A percentile compares a stretch with the other conserved stretches of the same genome.
These are phyloP conservation scores for Beaufortia kweichowensis DNA, from an alignment of 2,113 vertebrate genomes.

Conservation along the genomic window DNA sequence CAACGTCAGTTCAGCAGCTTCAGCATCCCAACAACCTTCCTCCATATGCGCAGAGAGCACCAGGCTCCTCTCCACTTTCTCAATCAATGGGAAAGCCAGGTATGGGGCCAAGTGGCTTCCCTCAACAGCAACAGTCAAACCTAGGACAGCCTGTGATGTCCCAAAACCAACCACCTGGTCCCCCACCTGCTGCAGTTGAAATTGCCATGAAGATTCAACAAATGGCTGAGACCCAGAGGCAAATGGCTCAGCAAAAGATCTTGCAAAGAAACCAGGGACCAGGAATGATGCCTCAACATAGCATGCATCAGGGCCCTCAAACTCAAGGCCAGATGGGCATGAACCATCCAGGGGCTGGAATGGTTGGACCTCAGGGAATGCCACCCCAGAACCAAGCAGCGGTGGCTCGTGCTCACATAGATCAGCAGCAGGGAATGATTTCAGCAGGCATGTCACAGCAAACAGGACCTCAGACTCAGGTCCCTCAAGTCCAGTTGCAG, in stretches of 20 bases:
- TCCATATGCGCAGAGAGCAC: conserved; percentile 81
- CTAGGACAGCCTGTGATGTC: conserved; percentile 65
- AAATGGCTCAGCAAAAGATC: conserved; percentile 88
- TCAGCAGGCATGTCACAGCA: conserved; percentile 72
- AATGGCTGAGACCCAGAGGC: conserved; percentile 90
- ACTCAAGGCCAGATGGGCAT: conserved; percentile 83
- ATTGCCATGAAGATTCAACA: conserved; percentile 96
- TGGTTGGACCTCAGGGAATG: conserved; percentile 77
- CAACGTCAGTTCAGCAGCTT: conserved; percentile 70
- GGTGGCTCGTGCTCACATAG: conserved; percentile 71
- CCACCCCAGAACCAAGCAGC: conserved; percentile 71
- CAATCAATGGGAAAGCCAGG: conserved; percentile 88
- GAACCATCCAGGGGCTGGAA: conserved; percentile 71
- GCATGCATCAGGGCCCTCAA: conserved; percentile 80
- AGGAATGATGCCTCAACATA: conserved; percentile 79
- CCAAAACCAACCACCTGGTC: conserved; percentile 70
- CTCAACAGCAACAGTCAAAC: conserved; percentile 79
- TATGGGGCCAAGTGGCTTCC: conserved; percentile 82
- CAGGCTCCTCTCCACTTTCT: conserved; percentile 84
- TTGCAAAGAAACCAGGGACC: conserved; percentile 77
- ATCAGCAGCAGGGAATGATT: conserved; percentile 75
- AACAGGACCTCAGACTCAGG: conserved; percentile 80
- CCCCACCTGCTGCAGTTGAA: conserved; percentile 91
- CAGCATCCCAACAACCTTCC: conserved; percentile 79
- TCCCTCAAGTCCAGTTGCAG: conserved; percentile 76